These are phyloP conservation scores for Parauchenoglanis punctatus DNA, from an alignment of 2,797 vertebrate species.

Conservation along the genomic window DNA sequence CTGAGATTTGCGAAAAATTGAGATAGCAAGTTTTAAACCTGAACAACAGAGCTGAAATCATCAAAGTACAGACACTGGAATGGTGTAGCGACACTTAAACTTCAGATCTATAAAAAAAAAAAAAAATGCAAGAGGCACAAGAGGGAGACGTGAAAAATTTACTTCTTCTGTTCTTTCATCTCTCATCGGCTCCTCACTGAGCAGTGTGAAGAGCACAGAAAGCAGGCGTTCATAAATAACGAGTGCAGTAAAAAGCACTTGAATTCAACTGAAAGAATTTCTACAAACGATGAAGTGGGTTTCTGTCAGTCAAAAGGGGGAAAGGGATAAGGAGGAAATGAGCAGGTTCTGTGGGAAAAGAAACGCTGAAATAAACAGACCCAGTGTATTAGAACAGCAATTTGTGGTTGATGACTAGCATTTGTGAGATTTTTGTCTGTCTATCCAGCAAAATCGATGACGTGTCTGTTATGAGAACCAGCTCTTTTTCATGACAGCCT, in stretches of 20 bases:
- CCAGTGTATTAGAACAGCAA: neutral
- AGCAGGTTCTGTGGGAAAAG: constrained; percentile 5
- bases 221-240: constrained; percentile 3
- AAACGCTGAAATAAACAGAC: neutral
- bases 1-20: neutral
- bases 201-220: neutral
- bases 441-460: neutral
- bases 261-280: constrained; percentile 19
- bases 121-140: neutral
- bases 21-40: neutral
- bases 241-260: neutral
- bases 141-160: constrained; percentile 18
- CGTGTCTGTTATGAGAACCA: neutral
- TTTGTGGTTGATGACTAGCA: neutral
- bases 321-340: neutral
- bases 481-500: neutral
- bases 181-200: constrained; percentile 15
- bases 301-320: constrained; percentile 10
- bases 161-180: constrained; percentile 19
- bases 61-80: constrained; percentile 16
- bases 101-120: constrained; percentile 1
- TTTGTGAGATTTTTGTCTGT: neutral
- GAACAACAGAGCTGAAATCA: constrained; percentile 7
- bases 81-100: constrained; percentile 15
- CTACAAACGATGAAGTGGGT: constrained; percentile 12